phyloP scores from a whole-genome alignment of 2,797 vertebrate genomes.

The Gephyroberyx darwinii region DNA sequence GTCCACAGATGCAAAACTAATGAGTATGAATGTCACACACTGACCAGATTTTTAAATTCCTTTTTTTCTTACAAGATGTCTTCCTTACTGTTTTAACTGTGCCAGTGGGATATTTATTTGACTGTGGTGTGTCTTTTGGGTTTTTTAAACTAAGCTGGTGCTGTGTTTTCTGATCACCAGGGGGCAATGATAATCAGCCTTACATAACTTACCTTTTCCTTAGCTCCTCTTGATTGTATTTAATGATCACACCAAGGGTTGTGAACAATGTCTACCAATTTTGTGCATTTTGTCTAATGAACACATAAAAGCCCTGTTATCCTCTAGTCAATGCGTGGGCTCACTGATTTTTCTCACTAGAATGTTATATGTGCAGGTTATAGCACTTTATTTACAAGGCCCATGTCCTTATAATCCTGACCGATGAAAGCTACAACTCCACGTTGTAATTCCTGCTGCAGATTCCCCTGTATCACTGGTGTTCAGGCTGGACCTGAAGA shows the following conservation, averaged over 20 bases:
- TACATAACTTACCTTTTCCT: neutral
- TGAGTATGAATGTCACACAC: slow-evolving; percentile 43
- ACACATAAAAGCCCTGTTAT: slow-evolving; percentile 2
- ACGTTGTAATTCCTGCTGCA: too few species aligned
- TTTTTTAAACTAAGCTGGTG: slow-evolving; percentile 54
- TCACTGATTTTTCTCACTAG: slow-evolving; percentile 6
- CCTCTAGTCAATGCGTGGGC: slow-evolving; percentile 48
- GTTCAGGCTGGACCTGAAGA: neutral
- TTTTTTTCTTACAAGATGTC: slow-evolving; percentile 31
- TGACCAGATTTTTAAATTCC: slow-evolving; percentile 43
- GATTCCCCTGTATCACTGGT: neutral
- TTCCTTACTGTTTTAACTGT: slow-evolving; percentile 64
- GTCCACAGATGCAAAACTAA: slow-evolving; percentile 50
- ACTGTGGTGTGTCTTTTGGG: slow-evolving; percentile 44
- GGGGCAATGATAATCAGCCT: slow-evolving; percentile 53
- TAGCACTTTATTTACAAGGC: slow-evolving; percentile 5
- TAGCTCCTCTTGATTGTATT: slow-evolving; percentile 31
- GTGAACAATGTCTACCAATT: slow-evolving; percentile 29
- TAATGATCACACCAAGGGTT: slow-evolving; percentile 12
- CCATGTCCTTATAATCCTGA: neutral
- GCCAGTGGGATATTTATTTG: slow-evolving; percentile 72
- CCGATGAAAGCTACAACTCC: too few species aligned
- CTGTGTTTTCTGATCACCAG: slow-evolving; percentile 39
- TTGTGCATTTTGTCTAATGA: slow-evolving; percentile 29
- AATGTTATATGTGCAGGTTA: neutral